Conservation (phyloP, 2,888 invertebrate species). For the Danaus chrysippus region DNA sequence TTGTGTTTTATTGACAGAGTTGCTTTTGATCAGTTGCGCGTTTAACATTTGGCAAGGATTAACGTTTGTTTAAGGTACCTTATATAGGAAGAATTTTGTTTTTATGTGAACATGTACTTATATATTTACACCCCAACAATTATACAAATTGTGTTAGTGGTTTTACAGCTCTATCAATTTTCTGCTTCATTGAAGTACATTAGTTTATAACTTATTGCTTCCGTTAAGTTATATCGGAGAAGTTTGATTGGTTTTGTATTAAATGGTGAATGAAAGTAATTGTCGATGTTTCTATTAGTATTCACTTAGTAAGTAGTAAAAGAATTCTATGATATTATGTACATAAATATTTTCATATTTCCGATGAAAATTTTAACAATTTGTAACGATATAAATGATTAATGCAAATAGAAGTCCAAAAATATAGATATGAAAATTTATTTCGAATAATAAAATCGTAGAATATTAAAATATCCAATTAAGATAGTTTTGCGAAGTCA, state of each 20-base stretch:
- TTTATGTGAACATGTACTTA: no score
- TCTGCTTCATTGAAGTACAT: constrained; percentile 4
- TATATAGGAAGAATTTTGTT: no score
- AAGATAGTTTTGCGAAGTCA: constrained; percentile 24
- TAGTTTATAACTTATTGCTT: constrained; percentile 3
- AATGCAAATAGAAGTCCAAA: no score
- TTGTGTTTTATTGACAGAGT: constrained; percentile 5
- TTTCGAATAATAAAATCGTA: constrained; percentile 7
- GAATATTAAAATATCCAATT: constrained; percentile 17
- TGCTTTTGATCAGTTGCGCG: constrained; percentile 1
- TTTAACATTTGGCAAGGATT: no score
- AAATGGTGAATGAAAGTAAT: not conserved
- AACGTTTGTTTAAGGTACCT: no score
- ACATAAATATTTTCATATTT: no score
- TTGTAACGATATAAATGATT: no score
- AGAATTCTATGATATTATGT: no score
- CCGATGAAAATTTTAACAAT: no score
- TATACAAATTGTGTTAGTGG: not conserved
- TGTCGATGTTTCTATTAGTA: not conserved
- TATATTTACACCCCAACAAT: no score
- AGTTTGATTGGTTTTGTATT: constrained; percentile 7
- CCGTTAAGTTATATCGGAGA: not conserved
- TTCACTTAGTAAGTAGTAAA: not conserved
- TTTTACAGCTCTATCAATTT: not conserved
- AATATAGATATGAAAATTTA: not conserved